Evolutionary conservation across 2,113 vertebrate genomes (phyloP).

Genomic region (Eudorcas thomsonii): DNA sequence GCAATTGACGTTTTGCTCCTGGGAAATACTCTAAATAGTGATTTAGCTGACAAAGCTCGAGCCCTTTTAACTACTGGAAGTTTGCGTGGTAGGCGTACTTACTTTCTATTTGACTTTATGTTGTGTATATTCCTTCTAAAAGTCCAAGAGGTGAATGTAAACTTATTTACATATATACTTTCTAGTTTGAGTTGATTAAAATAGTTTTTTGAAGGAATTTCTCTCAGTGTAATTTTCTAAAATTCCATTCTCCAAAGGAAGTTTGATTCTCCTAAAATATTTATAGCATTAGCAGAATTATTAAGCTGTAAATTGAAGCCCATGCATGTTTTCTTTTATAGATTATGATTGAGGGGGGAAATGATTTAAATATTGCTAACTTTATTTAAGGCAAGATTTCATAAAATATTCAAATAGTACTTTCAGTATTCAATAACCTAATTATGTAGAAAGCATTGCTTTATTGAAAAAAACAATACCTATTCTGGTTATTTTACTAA

Average conservation of each 20-base stretch:
- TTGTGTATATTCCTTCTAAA: conserved; percentile 38
- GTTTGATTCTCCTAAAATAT: neutral
- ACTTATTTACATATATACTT: conserved; percentile 66
- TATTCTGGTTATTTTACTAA: conserved; percentile 28
- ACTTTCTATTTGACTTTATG: conserved; percentile 74
- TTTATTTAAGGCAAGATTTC: neutral
- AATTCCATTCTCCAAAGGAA: conserved; percentile 3
- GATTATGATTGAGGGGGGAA: neutral
- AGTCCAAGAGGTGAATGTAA: conserved; percentile 18
- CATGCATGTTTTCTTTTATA: neutral
- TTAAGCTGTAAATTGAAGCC: neutral
- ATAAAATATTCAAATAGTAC: neutral
- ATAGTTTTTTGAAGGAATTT: conserved; percentile 35
- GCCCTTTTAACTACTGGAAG: conserved; percentile 97
- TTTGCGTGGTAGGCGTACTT: conserved; percentile 90
- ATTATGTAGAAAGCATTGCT: neutral
- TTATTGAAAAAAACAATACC: neutral
- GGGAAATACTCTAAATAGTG: conserved; percentile 98
- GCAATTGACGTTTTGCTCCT: conserved; percentile 97
- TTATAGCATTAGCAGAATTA: neutral
- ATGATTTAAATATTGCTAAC: neutral
- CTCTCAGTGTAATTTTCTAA: neutral
- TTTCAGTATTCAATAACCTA: neutral
- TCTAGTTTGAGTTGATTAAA: conserved; percentile 56
- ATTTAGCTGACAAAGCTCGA: conserved; percentile 98